A percentile compares a stretch with the other conserved stretches of the same genome.
phyloP scores from a whole-genome alignment of 2,113 vertebrate species.

The Dasyornis broadbenti region DNA sequence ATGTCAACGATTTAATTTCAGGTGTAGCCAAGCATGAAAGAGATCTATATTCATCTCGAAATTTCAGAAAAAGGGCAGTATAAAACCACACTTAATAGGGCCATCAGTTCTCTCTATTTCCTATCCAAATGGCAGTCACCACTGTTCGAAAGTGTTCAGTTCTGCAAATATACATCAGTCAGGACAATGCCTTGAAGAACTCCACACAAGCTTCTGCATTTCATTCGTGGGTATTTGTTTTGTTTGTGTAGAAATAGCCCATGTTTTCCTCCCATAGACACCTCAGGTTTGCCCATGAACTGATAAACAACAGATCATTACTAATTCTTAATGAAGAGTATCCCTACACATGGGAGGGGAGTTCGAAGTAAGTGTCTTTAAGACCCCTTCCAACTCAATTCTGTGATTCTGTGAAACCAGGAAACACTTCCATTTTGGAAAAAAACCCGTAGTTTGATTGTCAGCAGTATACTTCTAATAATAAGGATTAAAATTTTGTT shows the following conservation, averaged over 20 bases:
- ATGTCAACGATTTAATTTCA: background rate
- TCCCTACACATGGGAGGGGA: background rate
- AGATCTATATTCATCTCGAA: background rate
- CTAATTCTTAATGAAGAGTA: too few species aligned
- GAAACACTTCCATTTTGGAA: background rate
- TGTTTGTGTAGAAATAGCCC: accelerated
- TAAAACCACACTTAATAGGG: background rate
- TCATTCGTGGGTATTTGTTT: too few species aligned
- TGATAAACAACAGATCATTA: background rate
- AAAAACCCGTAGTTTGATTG: background rate
- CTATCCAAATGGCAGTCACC: background rate
- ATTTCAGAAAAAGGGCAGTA: background rate
- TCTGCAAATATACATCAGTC: background rate
- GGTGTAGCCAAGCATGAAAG: background rate
- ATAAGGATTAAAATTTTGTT: background rate
- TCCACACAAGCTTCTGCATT: background rate
- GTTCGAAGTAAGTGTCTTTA: background rate
- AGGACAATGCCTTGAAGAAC: background rate
- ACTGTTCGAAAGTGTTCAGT: background rate
- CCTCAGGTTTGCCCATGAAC: background rate
- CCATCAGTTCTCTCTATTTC: background rate
- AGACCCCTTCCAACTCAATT: background rate
- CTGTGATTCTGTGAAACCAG: background rate
- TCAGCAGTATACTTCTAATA: background rate
- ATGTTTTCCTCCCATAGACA: background rate